Conservation (phyloP, 2,797 vertebrate genomes). For the Scomberomorus guttatus region DNA sequence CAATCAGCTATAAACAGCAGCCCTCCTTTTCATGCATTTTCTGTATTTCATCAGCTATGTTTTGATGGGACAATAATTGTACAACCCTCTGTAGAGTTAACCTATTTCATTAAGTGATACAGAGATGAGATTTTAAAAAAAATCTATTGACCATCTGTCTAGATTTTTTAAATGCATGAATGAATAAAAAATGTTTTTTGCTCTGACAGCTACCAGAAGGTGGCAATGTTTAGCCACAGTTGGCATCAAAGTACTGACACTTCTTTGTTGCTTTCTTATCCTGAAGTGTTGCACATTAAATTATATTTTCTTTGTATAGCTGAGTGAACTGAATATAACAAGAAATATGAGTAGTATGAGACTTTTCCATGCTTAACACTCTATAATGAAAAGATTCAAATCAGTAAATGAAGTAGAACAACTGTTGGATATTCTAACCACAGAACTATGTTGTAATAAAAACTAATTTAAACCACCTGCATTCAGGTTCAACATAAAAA, state of each 20-base stretch:
- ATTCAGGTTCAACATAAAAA: slow-evolving; percentile 16
- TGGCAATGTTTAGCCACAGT: slow-evolving; percentile 74
- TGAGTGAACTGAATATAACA: slow-evolving; percentile 22
- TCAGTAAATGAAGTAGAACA: slow-evolving; percentile 15
- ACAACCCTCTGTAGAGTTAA: slow-evolving; percentile 48
- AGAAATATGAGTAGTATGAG: neutral
- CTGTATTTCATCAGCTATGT: slow-evolving; percentile 63
- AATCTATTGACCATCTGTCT: slow-evolving; percentile 71
- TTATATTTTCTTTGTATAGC: slow-evolving; percentile 1
- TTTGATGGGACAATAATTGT: slow-evolving; percentile 70
- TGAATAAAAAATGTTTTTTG: neutral
- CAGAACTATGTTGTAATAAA: neutral
- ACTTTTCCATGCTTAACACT: neutral
- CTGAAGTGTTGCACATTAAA: slow-evolving; percentile 1
- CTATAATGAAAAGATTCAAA: neutral
- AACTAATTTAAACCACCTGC: slow-evolving; percentile 40
- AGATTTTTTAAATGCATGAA: slow-evolving; percentile 21
- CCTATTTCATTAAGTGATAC: slow-evolving; percentile 70
- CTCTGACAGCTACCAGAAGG: slow-evolving; percentile 56
- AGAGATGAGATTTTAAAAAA: slow-evolving; percentile 55
- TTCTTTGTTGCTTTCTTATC: slow-evolving; percentile 12
- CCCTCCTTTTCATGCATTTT: slow-evolving; percentile 71
- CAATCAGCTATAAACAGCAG: slow-evolving; percentile 67
- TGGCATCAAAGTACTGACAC: neutral
- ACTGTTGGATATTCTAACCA: slow-evolving; percentile 8